Evolutionary conservation across 2,888 invertebrate species (phyloP).

Genomic region (Ramazzottius varieornatus): DNA sequence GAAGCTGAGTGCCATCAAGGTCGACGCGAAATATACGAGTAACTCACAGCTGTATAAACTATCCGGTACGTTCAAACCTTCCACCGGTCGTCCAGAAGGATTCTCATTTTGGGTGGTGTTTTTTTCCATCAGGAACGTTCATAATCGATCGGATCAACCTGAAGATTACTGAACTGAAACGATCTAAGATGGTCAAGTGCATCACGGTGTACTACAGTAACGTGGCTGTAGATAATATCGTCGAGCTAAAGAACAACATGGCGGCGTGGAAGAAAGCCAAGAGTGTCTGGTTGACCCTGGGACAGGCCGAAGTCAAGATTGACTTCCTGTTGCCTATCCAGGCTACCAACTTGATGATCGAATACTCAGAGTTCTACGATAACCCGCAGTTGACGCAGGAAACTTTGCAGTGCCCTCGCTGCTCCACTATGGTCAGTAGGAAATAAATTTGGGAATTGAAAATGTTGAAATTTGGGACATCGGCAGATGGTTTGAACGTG

Average conservation of each 20-base stretch:
- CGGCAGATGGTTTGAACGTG: no score
- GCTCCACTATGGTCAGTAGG: slow-evolving; percentile 83
- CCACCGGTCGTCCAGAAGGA: no score
- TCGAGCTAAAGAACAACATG: slow-evolving; percentile 70
- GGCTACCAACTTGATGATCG: slow-evolving; percentile 91
- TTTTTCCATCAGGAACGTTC: no score
- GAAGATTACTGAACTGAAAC: slow-evolving; percentile 73
- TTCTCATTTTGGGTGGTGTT: no score
- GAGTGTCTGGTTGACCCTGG: slow-evolving; percentile 58
- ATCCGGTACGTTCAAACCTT: no score
- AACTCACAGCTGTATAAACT: slow-evolving; percentile 90
- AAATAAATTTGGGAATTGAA: no score
- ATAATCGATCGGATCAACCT: slow-evolving; percentile 77
- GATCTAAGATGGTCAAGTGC: slow-evolving; percentile 67
- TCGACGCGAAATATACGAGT: slow-evolving; percentile 88
- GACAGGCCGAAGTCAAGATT: slow-evolving; percentile 45
- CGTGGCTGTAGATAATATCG: slow-evolving; percentile 68
- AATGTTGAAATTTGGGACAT: no score
- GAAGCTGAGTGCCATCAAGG: slow-evolving; percentile 10
- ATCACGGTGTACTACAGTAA: slow-evolving; percentile 92
- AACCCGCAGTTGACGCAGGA: slow-evolving; percentile 75
- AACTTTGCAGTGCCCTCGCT: slow-evolving; percentile 76
- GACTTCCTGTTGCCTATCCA: slow-evolving; percentile 89
- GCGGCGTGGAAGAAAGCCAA: slow-evolving; percentile 33
- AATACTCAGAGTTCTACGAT: slow-evolving; percentile 90